Percentiles rank a stretch among this genome's conserved stretches.
Evolutionary conservation across 2,888 invertebrate species (phyloP).

Genomic region (Helleia helle): DNA sequence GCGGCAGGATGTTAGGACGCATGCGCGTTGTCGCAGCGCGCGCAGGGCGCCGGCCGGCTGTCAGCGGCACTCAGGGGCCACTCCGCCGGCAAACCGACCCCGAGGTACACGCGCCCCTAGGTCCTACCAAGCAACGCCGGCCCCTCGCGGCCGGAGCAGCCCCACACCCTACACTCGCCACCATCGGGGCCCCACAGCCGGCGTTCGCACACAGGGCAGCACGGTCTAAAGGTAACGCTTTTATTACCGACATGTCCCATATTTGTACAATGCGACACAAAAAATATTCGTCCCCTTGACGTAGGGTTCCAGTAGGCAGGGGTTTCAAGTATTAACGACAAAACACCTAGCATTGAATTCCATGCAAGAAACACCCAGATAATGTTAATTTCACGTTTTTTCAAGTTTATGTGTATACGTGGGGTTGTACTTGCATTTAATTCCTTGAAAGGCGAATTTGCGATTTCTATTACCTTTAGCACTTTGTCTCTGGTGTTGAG

Average conservation of each 20-base stretch:
- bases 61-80: slow-evolving; percentile 58
- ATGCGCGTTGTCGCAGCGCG: slow-evolving; percentile 57
- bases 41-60: slow-evolving; percentile 38
- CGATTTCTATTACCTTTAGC: too few species aligned
- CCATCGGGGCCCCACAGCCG: slow-evolving; percentile 49
- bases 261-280: slow-evolving; percentile 35
- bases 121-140: slow-evolving; percentile 66
- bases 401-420: too few species aligned
- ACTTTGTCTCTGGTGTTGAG: too few species aligned
- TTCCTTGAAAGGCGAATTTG: too few species aligned
- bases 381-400: too few species aligned
- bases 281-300: slow-evolving; percentile 23
- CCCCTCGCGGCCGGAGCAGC: slow-evolving; percentile 68
- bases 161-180: slow-evolving; percentile 39
- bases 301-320: slow-evolving; percentile 38
- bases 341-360: too few species aligned
- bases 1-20: slow-evolving; percentile 35
- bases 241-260: slow-evolving; percentile 36
- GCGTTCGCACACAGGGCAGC: slow-evolving; percentile 58
- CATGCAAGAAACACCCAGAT: too few species aligned
- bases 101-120: slow-evolving; percentile 57
- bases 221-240: slow-evolving; percentile 56
- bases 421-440: too few species aligned
- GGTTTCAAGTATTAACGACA: too few species aligned
- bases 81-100: slow-evolving; percentile 65